Evolutionary conservation across 2,797 vertebrate genomes (phyloP).

Genomic region (Acanthiza pusilla): DNA sequence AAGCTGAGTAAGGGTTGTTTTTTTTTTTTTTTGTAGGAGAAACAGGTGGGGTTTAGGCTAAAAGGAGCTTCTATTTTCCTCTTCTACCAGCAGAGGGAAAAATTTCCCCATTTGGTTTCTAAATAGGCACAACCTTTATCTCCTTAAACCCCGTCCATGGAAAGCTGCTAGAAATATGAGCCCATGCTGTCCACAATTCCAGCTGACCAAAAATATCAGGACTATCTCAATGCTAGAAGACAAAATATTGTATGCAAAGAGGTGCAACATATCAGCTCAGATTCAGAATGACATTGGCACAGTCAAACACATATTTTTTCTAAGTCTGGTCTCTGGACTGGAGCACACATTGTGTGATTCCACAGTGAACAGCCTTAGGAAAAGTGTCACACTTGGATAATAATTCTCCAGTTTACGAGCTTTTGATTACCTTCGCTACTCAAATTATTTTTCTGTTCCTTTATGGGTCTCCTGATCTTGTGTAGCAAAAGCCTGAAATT

Average conservation of each 20-base stretch:
- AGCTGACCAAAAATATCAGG: neutral
- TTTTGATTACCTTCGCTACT: conserved; percentile 7
- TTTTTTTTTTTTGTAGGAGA: neutral
- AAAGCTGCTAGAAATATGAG: neutral
- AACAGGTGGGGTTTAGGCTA: neutral
- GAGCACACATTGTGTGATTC: fast-evolving
- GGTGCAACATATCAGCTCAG: neutral
- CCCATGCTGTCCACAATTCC: neutral
- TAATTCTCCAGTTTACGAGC: neutral
- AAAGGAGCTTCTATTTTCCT: neutral
- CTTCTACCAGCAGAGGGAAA: neutral
- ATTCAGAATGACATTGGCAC: neutral
- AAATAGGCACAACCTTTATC: neutral
- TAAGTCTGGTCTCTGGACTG: neutral
- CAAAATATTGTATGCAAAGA: neutral
- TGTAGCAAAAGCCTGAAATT: conserved; percentile 42
- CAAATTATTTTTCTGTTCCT: conserved; percentile 47
- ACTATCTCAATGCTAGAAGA: neutral
- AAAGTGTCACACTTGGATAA: neutral
- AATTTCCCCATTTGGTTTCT: neutral
- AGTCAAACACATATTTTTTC: neutral
- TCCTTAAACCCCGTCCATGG: neutral
- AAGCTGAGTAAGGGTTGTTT: neutral
- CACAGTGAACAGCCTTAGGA: neutral
- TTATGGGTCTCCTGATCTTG: conserved; percentile 35